Evolutionary conservation across 1,140 invertebrate species (phyloP).

Genomic region (Orius laevigatus): DNA sequence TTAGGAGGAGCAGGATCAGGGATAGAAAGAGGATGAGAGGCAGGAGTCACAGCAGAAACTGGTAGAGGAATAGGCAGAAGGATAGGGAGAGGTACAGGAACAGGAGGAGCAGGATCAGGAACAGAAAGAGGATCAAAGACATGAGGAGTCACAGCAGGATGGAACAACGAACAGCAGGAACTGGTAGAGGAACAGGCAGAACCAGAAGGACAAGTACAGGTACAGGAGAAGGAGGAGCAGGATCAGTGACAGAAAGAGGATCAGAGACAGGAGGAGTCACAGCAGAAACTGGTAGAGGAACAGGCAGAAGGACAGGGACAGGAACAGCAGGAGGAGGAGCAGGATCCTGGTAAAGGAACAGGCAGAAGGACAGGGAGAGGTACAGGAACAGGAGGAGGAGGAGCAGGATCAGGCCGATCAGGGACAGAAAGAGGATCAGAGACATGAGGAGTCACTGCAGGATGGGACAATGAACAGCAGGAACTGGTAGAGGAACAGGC

Average conservation of each 20-base stretch:
- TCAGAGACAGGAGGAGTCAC: neutral
- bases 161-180: neutral
- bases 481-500: no score
- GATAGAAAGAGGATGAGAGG: no score
- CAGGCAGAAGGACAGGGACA: neutral
- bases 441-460: neutral
- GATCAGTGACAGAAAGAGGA: neutral
- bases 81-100: neutral
- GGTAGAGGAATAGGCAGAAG: neutral
- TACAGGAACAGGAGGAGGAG: no score
- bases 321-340: neutral
- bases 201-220: neutral
- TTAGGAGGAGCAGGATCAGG: no score
- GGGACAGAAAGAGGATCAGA: constrained; percentile 1
- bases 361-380: no score
- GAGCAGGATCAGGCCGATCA: neutral
- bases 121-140: neutral
- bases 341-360: neutral
- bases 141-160: neutral
- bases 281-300: no score
- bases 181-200: no score
- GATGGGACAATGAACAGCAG: neutral
- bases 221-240: neutral
- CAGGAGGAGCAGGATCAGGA: neutral
- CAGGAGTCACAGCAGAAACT: no score